These are phyloP conservation scores for Smithornis capensis DNA, from an alignment of 2,113 vertebrate species.

Conservation along the genomic window DNA sequence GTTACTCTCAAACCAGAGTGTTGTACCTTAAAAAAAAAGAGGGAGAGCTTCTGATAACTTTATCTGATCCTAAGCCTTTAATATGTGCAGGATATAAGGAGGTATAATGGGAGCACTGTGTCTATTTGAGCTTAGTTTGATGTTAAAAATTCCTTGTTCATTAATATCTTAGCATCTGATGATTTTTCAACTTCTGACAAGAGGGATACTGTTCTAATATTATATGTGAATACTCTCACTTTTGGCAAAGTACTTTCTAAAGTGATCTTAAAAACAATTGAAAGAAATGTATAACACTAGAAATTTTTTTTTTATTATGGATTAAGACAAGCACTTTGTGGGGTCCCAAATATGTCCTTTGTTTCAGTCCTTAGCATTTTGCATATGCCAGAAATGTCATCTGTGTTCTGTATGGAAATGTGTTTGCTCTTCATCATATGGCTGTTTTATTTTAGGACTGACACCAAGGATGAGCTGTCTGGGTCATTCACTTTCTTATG, in stretches of 20 bases:
- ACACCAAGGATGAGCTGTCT: neutral
- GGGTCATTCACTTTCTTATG: neutral
- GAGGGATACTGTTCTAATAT: neutral
- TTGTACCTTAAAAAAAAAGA: neutral
- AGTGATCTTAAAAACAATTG: neutral
- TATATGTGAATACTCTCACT: neutral
- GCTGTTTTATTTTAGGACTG: neutral
- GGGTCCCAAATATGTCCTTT: neutral
- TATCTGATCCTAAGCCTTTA: neutral
- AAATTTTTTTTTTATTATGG: fast-evolving
- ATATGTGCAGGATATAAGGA: neutral
- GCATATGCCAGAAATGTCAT: neutral
- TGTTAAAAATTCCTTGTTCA: neutral
- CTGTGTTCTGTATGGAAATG: neutral
- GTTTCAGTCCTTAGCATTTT: neutral
- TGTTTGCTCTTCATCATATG: neutral
- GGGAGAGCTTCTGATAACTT: neutral
- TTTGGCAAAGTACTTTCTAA: neutral
- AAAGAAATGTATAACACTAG: neutral
- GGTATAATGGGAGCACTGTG: neutral
- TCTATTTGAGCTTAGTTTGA: neutral
- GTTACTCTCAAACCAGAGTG: neutral
- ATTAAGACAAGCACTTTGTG: neutral
- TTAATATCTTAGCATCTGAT: neutral
- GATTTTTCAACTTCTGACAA: neutral